Base-by-base conservation (phyloP, 2,888 invertebrate species). In the Leptinotarsa peninsularis region DNA sequence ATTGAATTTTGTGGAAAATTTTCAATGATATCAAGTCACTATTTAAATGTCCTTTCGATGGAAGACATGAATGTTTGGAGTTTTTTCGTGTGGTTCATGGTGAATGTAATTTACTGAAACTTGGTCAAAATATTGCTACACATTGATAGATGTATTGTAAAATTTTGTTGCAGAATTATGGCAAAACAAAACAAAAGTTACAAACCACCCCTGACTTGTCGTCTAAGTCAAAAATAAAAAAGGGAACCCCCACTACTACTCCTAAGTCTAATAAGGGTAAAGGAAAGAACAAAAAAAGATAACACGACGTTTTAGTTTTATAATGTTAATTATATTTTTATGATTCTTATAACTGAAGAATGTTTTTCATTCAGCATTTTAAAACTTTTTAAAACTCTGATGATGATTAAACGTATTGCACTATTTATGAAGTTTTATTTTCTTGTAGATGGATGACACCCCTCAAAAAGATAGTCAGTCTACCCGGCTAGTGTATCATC, bases 81-180 rank as follows among this genome's bases (percentile, higher is more conserved):
- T 7, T 10, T 43, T 43, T 43, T 43, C 13, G 10, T 10, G 3
- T 43, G 10, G 43, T 43, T 43, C 13, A 43, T 43, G 43, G 10
- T 43, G 10, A 43, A 13, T 43, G 43, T 43, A 43, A 2, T 10
- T 43, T 43, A 43, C 10, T 43, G 10, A 10, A 43, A 43, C 10
- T 43, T 43, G 43, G 43, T 43, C 43, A 43, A 43, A 43, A 3
- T 43, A 43, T 43, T 43, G 5, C 27, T 63, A 14, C 63, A 63
- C 4, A 5, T 63, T 13, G 13, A 63, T 18, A 54, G 17, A 18
- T 54, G 10, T 54, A 10, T 17, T n/a, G 17, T 18, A 54, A 21
- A 71, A 17, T 54, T 33, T 23, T n/a, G 7, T 85, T 86, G 63
- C 82, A 86, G 86, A 86, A 85, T 79, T 78, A 85, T 77, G 84